Percentiles rank a stretch among this genome's conserved stretches.
Evolutionary conservation across 2,113 vertebrate species (phyloP).

Genomic region (Marmota flaviventris): DNA sequence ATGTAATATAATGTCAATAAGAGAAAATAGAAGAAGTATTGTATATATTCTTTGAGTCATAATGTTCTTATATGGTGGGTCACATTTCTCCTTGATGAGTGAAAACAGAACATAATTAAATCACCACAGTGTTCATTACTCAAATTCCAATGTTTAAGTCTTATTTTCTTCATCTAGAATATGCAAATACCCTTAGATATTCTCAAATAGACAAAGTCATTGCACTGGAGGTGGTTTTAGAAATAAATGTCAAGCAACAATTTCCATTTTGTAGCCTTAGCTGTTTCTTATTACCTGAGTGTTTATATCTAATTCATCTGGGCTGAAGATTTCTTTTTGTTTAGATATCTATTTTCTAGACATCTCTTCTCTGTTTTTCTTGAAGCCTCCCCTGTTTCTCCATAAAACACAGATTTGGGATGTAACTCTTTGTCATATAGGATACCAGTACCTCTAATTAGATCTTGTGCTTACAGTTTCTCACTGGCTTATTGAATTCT

Average conservation of each 20-base stretch:
- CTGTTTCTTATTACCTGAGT: background rate
- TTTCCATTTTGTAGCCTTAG: background rate
- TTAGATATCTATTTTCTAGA: background rate
- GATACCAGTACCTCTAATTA: background rate
- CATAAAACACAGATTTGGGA: background rate
- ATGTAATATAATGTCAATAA: background rate
- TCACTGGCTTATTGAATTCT: background rate
- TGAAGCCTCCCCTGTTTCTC: background rate
- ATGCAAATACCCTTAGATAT: background rate
- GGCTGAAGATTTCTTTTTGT: slow-evolving; percentile 7
- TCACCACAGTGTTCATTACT: background rate
- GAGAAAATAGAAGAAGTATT: background rate
- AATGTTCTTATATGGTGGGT: background rate
- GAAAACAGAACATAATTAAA: background rate
- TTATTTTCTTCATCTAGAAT: background rate
- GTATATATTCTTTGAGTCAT: background rate
- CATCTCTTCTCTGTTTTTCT: background rate
- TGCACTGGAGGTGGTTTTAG: background rate
- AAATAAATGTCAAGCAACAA: slow-evolving; percentile 5
- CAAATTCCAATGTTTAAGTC: background rate
- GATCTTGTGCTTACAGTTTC: background rate
- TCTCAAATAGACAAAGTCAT: background rate
- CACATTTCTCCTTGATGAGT: background rate
- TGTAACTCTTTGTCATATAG: background rate
- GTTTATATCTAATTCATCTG: background rate